Evolutionary conservation across 1,140 invertebrate genomes (phyloP), one percentile per base, ranked within the genome.

Genomic region (Ruditapes philippinarum): DNA sequence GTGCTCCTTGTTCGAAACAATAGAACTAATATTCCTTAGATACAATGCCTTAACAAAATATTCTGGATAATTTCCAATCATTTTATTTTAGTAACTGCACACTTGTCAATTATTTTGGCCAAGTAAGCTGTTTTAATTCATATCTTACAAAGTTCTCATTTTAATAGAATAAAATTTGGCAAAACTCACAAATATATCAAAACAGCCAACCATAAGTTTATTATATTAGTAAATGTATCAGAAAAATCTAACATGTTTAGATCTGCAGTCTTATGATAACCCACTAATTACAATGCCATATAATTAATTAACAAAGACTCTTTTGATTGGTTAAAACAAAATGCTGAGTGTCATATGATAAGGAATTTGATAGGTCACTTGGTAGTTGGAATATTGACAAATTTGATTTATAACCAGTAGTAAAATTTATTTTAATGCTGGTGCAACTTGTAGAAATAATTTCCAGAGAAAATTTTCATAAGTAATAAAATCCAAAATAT

Each of bases 351-450:
- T 51, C 60, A 68, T 33, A 9, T 42, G 65, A 83, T 83, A 68
- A 80, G 45, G n/a, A 49, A 88, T 88, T 79, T 70, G 60, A 88
- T 76, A 86, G 84, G 84, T 86, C 84, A 86, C 36, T 86, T n/a
- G 0, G 45, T 12, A 38, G 4, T 65, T 86, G 84, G 84, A 70
- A 12, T 14, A 22, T 1, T 45, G 45, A 76, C 84, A 86, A 73
- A 51, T 38, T 65, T 65, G 73, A 78, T 78, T 78, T 78, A 54
- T 51, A 54, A 57, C 19, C n/a, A n/a, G n/a, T 36, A 25, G 9
- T 40, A 49, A 3, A 42, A 79, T 40, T 79, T 79, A 57, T 57
- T 14, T 1, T 80, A 45, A 45, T 45, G 42, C 14, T 45, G 14
- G 42, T 45, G 42, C 5, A 7, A 45, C 42, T 45, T 45, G 5